Conservation (phyloP, 2,113 vertebrate genomes). For the Dicaeum eximium region DNA sequence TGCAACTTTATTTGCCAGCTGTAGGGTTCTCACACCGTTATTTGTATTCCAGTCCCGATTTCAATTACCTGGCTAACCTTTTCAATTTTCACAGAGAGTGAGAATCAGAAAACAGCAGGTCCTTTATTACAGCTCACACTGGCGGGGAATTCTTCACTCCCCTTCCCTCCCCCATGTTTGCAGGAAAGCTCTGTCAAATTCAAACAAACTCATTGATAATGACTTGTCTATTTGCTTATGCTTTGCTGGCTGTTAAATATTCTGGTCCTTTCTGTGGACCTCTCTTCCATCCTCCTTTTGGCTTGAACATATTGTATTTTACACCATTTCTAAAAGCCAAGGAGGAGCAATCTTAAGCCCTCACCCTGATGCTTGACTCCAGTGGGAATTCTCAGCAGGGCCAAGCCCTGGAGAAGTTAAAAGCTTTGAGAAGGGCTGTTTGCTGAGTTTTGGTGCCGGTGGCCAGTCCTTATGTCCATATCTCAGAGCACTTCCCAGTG, state of each 20-base stretch:
- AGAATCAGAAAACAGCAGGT: slow-evolving; percentile 48
- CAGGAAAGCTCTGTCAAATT: slow-evolving; percentile 44
- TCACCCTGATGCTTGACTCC: background rate
- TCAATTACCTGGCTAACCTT: slow-evolving; percentile 69
- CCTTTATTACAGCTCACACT: slow-evolving; percentile 45
- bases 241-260: slow-evolving; percentile 13
- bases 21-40: background rate
- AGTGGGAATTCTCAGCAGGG: background rate
- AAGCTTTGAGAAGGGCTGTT: background rate
- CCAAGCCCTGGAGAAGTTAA: background rate
- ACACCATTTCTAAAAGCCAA: background rate
- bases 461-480: background rate
- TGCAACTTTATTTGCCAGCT: slow-evolving; percentile 28
- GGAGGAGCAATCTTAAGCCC: background rate
- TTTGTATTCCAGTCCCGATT: slow-evolving; percentile 67
- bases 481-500: background rate
- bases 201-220: slow-evolving; percentile 51
- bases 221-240: slow-evolving; percentile 43
- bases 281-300: background rate
- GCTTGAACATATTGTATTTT: background rate
- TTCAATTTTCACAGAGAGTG: slow-evolving; percentile 62
- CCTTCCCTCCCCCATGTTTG: background rate
- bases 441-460: background rate
- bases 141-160: background rate
- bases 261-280: background rate